A percentile compares a stretch with the other conserved stretches of the same genome.
Conservation (phyloP, 1,140 invertebrate species). For the Lepeophtheirus salmonis region DNA sequence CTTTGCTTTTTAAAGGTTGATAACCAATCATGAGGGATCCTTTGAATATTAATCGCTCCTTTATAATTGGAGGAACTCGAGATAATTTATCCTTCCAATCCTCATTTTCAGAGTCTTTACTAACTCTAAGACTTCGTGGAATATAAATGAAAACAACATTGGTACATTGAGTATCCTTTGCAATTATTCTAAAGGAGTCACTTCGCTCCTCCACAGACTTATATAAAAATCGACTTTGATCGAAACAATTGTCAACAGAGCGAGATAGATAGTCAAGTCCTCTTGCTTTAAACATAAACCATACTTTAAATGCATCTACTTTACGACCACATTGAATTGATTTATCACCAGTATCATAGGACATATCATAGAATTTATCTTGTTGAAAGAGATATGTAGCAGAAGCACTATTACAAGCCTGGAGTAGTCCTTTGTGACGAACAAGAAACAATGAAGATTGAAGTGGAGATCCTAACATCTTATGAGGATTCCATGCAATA, state of each 20-base stretch:
- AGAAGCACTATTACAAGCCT: slow-evolving; percentile 44
- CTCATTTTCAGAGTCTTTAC: slow-evolving; percentile 37
- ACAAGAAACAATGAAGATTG: slow-evolving; percentile 68
- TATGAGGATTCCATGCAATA: slow-evolving; percentile 81
- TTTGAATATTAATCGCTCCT: slow-evolving; percentile 51
- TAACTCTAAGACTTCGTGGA: slow-evolving; percentile 44
- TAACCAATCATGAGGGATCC: slow-evolving; percentile 70
- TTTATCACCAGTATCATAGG: slow-evolving; percentile 78
- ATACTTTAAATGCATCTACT: slow-evolving; percentile 77
- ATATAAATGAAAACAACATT: slow-evolving; percentile 89
- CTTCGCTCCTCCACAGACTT: slow-evolving; percentile 20
- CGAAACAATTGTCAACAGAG: slow-evolving; percentile 43
- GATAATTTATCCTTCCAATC: slow-evolving; percentile 47
- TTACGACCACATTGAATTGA: slow-evolving; percentile 81
- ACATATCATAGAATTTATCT: slow-evolving; percentile 77
- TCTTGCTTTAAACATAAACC: slow-evolving; percentile 72
- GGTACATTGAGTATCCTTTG: slow-evolving; percentile 43
- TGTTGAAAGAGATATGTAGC: slow-evolving; percentile 76
- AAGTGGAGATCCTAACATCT: slow-evolving; percentile 65
- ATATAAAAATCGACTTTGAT: slow-evolving; percentile 27
- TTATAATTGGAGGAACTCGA: slow-evolving; percentile 60
- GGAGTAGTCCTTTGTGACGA: slow-evolving; percentile 31
- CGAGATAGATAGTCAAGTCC: slow-evolving; percentile 38
- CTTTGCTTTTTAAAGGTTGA: slow-evolving; percentile 44
- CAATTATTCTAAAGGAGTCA: slow-evolving; percentile 31